phyloP scores from a whole-genome alignment of 2,797 vertebrate species.

The Psittacula derbiana region DNA sequence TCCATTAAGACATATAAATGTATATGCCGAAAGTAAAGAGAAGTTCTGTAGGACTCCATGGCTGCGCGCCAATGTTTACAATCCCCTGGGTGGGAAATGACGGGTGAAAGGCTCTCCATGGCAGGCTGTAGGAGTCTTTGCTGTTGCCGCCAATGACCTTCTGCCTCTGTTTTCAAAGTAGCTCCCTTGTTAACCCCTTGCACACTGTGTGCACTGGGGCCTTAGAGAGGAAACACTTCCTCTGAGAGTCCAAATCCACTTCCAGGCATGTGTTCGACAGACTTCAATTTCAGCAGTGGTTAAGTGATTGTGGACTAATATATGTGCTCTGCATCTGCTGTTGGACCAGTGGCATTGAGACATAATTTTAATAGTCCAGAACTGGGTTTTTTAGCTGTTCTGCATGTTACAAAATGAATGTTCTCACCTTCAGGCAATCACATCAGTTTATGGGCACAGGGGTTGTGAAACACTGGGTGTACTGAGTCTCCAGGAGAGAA shows the following conservation, averaged over 20 bases:
- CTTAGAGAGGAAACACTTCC: slow-evolving; percentile 65
- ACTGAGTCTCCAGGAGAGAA: slow-evolving; percentile 57
- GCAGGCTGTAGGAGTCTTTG: slow-evolving; percentile 81
- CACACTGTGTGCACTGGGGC: slow-evolving; percentile 45
- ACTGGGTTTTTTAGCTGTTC: background rate
- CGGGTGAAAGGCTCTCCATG: slow-evolving; percentile 86
- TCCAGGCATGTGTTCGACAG: slow-evolving; percentile 8
- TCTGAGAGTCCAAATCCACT: slow-evolving; percentile 34
- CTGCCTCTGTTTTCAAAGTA: slow-evolving; percentile 80
- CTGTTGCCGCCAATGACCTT: slow-evolving; percentile 79
- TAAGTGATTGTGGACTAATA: background rate
- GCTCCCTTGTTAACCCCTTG: slow-evolving; percentile 77
- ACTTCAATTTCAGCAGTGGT: slow-evolving; percentile 21
- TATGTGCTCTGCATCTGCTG: background rate
- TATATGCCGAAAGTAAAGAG: slow-evolving; percentile 74
- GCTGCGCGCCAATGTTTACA: slow-evolving; percentile 91
- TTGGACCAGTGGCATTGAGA: background rate
- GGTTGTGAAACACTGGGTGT: slow-evolving; percentile 51
- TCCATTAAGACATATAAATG: slow-evolving; percentile 66
- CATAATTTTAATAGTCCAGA: background rate
- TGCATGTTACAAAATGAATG: slow-evolving; percentile 33
- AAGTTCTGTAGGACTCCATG: slow-evolving; percentile 76
- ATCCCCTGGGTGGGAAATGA: slow-evolving; percentile 90
- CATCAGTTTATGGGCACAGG: slow-evolving; percentile 34
- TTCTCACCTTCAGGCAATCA: slow-evolving; percentile 50